Percentiles rank a stretch among this genome's conserved stretches.
These are phyloP conservation scores for Ciconia stormi DNA, from an alignment of 2,113 vertebrate species.

Conservation along the genomic window DNA sequence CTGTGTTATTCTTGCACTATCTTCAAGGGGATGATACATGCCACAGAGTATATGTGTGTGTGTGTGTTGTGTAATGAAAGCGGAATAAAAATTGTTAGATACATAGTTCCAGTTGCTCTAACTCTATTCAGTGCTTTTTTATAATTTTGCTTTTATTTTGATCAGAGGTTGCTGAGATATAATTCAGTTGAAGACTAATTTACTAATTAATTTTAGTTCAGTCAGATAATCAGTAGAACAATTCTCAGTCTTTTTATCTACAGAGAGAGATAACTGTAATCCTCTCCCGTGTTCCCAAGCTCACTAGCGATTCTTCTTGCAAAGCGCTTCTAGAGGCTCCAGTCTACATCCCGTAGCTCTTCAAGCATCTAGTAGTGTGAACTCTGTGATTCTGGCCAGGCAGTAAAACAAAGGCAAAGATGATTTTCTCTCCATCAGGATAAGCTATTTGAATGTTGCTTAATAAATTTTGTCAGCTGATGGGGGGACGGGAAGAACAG, in stretches of 20 bases:
- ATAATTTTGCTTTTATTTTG: background rate
- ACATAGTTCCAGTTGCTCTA: background rate
- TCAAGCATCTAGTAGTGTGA: background rate
- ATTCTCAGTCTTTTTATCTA: background rate
- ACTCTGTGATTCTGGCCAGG: background rate
- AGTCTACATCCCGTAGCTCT: background rate
- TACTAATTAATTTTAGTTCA: constrained; percentile 31
- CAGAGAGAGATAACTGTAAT: background rate
- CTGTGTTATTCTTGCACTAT: background rate
- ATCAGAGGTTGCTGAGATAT: background rate
- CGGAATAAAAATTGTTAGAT: background rate
- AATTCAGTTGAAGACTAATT: background rate
- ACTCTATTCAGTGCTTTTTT: background rate
- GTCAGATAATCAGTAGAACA: background rate
- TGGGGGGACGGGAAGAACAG: background rate
- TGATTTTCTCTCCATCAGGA: background rate
- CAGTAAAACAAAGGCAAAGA: background rate
- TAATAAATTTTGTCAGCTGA: background rate
- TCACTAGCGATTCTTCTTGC: background rate
- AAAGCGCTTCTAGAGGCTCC: background rate
- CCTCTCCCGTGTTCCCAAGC: background rate
- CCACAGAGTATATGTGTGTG: background rate
- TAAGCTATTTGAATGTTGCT: background rate
- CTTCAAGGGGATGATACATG: background rate
- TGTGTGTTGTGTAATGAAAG: background rate